Conservation (phyloP, 2,113 vertebrate genomes). For the Pygoscelis antarcticus region DNA sequence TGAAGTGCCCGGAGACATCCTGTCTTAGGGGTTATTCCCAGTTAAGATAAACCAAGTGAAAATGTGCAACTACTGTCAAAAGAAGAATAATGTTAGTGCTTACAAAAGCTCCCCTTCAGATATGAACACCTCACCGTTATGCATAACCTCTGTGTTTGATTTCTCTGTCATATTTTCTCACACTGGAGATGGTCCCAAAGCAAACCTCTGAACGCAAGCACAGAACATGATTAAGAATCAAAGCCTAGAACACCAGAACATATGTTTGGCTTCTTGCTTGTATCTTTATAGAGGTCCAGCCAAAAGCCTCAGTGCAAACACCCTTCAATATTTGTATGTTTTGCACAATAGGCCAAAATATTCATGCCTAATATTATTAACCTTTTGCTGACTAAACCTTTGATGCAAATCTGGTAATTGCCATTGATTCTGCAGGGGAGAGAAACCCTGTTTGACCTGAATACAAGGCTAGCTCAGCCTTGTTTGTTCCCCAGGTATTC, state of each 20-base stretch:
- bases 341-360: background rate
- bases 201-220: slow-evolving; percentile 13
- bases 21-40: slow-evolving; percentile 44
- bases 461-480: background rate
- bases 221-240: slow-evolving; percentile 55
- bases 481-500: background rate
- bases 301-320: slow-evolving; percentile 26
- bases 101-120: slow-evolving; percentile 32
- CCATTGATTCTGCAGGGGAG: background rate
- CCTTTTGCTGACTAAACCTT: background rate
- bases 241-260: slow-evolving; percentile 52
- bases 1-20: slow-evolving; percentile 31
- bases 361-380: background rate
- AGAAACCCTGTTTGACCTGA: background rate
- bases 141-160: slow-evolving; percentile 41
- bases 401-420: background rate
- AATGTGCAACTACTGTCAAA: slow-evolving; percentile 37
- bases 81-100: slow-evolving; percentile 39
- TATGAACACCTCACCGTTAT: fast-evolving
- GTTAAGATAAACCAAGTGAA: slow-evolving; percentile 47
- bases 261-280: slow-evolving; percentile 37
- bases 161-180: slow-evolving; percentile 38
- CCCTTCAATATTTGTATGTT: background rate
- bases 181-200: slow-evolving; percentile 51
- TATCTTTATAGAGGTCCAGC: background rate